Base-by-base conservation (phyloP, 2,888 invertebrate species). In the Epsilonema sp. region DNA sequence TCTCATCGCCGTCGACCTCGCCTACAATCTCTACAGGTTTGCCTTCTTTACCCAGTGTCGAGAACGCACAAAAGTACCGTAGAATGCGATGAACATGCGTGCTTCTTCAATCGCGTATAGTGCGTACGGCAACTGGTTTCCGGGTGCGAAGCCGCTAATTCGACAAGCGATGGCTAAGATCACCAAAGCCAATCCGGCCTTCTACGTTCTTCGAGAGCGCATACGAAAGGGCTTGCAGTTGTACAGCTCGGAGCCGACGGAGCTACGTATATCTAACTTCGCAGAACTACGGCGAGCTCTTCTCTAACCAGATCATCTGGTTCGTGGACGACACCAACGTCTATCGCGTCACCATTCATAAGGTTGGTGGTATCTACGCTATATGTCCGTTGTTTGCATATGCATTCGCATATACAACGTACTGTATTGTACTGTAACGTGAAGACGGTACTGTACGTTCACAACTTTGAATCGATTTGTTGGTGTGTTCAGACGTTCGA, bases 241-340 rank as follows among this genome's bases (percentile, higher is more conserved):
- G 43, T 99, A 97, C 70, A 90, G 90, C 0, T 92, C 92, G 0
- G 97, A 97, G 66, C 97, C 97, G 0, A 99, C 97, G 2, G 97
- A 99, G 67, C 97, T 97, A 97, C 64, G 69, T 69, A 0, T 99
- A 97, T 63, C 74, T 99, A 25, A 92, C 92, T 49, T 90, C 90
- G 46, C 97, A 99, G 72, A 99, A 97, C 72, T 99, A 99, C 59
- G 94, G 97, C 55, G 97, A 97, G 68, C 72, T 99, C 44, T 97
- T 99, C 74, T 90, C 89, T n/a, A 99, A 97, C 71, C 97, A 97
- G 70, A 99, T 99, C 62, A 99, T 99, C 70, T 97, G 97, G 97
- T 97, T 97, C 69, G 94, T 97, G 13, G 97, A 97, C 64, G 97
- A 99, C 67, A 99, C 97, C 0, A 97, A 97, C 67, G 97, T 99